Base-by-base conservation (phyloP, 2,888 invertebrate species). In the Drosophila stalkeri region DNA sequence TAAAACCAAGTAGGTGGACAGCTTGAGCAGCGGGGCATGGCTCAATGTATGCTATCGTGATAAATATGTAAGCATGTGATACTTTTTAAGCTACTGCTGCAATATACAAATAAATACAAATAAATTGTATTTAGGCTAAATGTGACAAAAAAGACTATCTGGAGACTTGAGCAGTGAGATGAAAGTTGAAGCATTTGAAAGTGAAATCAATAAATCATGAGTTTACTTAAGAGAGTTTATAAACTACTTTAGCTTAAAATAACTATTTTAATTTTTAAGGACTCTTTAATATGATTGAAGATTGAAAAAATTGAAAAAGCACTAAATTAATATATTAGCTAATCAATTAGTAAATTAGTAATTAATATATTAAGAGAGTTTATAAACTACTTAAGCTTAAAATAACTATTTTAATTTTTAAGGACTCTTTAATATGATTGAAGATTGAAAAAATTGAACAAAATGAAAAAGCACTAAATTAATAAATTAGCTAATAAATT, bases 1-100 rank as follows among this genome's bases (percentile, higher is more conserved):
- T 37, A 12, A 23, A 35, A 46, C 18, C 37, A 63, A 65, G 43
- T 61, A 51, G 67, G 72, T 65, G 61, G 72, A 72, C 70, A 85
- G 67, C 64, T 70, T 44, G 31, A 73, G 61, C 64, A 67, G n/a
- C 66, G 44, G 52, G 43, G 49, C 51, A 68, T 52, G 60, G 54
- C 65, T 35, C 69, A 75, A 64, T 63, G 69, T 59, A 65, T 47
- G 55, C 65, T 51, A 51, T 64, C 46, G 56, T 73, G 59, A 63
- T 46, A 59, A 67, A 61, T 64, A 66, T 57, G 43, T 61, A 18
- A 72, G 71, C 33, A 12, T 51, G 35, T 63, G 60, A 52, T 68
- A 33, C 18, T 43, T 43, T 35, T 41, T 31, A 20, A 59, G 37
- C 37, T n/a, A 63, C 43, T 43, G 44, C 43, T 39, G 56, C 33